Conservation (phyloP, 2,888 invertebrate genomes). For the Altica lythri region DNA sequence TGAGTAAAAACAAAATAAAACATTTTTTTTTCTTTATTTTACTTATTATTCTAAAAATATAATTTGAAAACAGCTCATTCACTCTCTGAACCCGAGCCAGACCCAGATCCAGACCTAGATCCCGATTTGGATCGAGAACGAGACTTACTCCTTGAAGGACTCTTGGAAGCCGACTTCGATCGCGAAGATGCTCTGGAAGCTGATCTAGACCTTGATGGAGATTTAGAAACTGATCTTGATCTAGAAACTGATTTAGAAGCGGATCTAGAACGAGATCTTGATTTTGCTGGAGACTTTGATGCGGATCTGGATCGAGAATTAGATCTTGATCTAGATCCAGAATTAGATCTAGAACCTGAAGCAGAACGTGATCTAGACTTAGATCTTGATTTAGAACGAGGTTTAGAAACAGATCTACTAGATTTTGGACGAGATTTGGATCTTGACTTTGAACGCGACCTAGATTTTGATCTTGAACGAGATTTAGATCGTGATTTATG, state of each 20-base stretch:
- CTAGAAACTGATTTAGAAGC: slow-evolving; percentile 53
- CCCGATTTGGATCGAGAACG: slow-evolving; percentile 53
- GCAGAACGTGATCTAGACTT: slow-evolving; percentile 50
- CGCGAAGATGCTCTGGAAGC: slow-evolving; percentile 35
- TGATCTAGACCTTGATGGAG: slow-evolving; percentile 44
- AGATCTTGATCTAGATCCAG: slow-evolving; percentile 45
- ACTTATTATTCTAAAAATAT: too few species aligned
- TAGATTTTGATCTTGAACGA: slow-evolving; percentile 50
- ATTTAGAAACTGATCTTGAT: slow-evolving; percentile 45
- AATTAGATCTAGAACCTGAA: slow-evolving; percentile 47
- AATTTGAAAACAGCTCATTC: too few species aligned
- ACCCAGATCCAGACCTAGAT: slow-evolving; percentile 38
- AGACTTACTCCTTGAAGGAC: slow-evolving; percentile 48
- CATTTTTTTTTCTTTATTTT: too few species aligned
- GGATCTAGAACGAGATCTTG: slow-evolving; percentile 50
- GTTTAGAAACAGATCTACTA: slow-evolving; percentile 53
- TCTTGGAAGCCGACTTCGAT: slow-evolving; percentile 52
- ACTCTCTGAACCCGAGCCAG: slow-evolving; percentile 37
- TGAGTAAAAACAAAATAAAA: too few species aligned
- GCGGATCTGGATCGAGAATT: slow-evolving; percentile 52
- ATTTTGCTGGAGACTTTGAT: slow-evolving; percentile 53
- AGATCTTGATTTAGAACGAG: slow-evolving; percentile 53
- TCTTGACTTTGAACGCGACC: slow-evolving; percentile 48
- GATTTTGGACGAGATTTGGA: slow-evolving; percentile 49
- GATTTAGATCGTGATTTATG: slow-evolving; percentile 47